Percentiles rank a stretch among this genome's conserved stretches.
Evolutionary conservation across 1,140 invertebrate genomes (phyloP).

Genomic region (Sycophila sp.): DNA sequence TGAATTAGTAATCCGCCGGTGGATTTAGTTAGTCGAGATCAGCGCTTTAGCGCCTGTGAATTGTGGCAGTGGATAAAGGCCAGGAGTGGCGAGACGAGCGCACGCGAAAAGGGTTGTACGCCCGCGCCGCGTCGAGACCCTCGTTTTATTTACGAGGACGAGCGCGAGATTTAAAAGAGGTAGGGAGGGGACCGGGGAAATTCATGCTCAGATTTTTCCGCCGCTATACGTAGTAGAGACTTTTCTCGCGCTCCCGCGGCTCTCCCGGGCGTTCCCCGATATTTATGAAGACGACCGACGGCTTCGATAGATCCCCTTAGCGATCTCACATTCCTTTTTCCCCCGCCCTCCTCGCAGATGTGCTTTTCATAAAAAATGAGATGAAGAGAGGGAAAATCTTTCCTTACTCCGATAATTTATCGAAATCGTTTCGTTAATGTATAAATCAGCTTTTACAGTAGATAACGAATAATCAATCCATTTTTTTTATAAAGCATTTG

Average conservation of each 20-base stretch:
- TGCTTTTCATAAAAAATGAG: too few relatives aligned
- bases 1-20: conserved; percentile 30
- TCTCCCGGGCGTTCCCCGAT: conserved; percentile 10
- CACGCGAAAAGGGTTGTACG: conserved; percentile 25
- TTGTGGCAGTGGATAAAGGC: conserved; percentile 26
- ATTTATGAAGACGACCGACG: conserved; percentile 8
- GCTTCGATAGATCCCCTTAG: too few relatives aligned
- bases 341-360: too few relatives aligned
- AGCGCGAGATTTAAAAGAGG: conserved; percentile 33
- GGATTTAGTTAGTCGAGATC: conserved; percentile 26
- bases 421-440: too few relatives aligned
- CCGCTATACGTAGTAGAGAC: neutral
- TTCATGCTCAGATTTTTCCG: conserved; percentile 25
- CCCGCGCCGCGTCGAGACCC: conserved; percentile 1
- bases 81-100: neutral
- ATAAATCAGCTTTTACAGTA: too few relatives aligned
- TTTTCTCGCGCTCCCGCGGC: neutral
- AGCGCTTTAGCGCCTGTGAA: conserved; percentile 29
- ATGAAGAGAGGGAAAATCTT: too few relatives aligned
- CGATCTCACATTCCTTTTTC: too few relatives aligned
- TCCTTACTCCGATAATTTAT: too few relatives aligned
- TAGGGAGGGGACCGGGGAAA: conserved; percentile 30
- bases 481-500: too few relatives aligned
- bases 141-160: conserved; percentile 33
- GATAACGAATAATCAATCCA: too few relatives aligned